phyloP scores from a whole-genome alignment of 2,888 invertebrate species.

The Phyllotreta cruciferae region DNA sequence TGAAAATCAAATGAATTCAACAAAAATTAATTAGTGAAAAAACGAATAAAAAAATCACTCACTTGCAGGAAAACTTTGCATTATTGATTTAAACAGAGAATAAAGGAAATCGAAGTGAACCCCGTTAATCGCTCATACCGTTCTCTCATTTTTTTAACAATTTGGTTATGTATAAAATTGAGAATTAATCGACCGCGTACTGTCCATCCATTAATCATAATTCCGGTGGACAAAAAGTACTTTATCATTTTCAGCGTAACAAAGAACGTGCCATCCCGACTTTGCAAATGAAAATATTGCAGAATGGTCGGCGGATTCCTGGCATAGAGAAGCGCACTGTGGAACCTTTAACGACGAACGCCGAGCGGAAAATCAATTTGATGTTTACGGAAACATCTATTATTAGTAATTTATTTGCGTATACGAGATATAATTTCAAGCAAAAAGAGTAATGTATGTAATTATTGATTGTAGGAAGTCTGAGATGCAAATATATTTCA shows the following conservation, averaged over 20 bases:
- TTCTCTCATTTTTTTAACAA: slow-evolving; percentile 17
- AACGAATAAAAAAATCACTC: background rate
- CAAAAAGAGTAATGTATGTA: too few relatives aligned
- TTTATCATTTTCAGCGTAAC: slow-evolving; percentile 52
- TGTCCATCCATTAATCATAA: slow-evolving; percentile 47
- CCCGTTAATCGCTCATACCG: slow-evolving; percentile 8
- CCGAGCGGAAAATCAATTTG: too few relatives aligned
- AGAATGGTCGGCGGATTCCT: slow-evolving; percentile 26
- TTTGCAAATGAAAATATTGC: slow-evolving; percentile 39
- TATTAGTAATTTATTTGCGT: too few relatives aligned
- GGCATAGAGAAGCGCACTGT: slow-evolving; percentile 10
- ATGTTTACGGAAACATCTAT: too few relatives aligned
- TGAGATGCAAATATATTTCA: too few relatives aligned
- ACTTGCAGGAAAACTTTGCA: slow-evolving; percentile 2
- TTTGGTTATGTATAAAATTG: slow-evolving; percentile 23
- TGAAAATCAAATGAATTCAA: too few relatives aligned
- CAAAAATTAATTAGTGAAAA: too few relatives aligned
- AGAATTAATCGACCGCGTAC: slow-evolving; percentile 22
- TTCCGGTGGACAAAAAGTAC: slow-evolving; percentile 52
- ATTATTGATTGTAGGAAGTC: too few relatives aligned
- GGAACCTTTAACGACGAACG: too few relatives aligned
- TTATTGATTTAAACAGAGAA: slow-evolving; percentile 11
- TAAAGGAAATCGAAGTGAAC: slow-evolving; percentile 13
- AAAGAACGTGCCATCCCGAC: slow-evolving; percentile 43
- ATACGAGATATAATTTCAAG: too few relatives aligned